A percentile compares a stretch with the other conserved stretches of the same genome.
Evolutionary conservation across 2,113 vertebrate species (phyloP).

Genomic region (Gambusia holbrooki): DNA sequence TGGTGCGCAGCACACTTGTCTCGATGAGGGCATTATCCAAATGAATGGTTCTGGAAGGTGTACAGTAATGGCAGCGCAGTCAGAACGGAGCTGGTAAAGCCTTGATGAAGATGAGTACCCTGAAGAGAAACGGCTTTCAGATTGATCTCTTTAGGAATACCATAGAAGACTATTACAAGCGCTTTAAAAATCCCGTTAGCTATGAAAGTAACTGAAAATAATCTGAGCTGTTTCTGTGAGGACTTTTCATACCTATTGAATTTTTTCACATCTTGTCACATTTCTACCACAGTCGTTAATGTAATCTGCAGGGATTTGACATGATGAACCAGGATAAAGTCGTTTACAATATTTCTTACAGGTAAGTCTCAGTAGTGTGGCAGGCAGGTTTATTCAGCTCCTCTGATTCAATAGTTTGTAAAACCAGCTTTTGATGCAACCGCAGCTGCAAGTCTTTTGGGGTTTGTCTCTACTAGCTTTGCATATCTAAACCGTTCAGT

Average conservation of each 20-base stretch:
- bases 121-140: constrained; percentile 36
- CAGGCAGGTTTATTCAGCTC: neutral
- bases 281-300: neutral
- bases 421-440: neutral
- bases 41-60: constrained; percentile 60
- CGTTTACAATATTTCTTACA: neutral
- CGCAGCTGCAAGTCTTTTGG: neutral
- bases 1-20: constrained; percentile 31
- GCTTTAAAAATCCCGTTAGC: constrained; percentile 29
- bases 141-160: constrained; percentile 28
- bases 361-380: neutral
- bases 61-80: constrained; percentile 33
- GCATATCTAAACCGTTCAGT: neutral
- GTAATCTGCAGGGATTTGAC: neutral
- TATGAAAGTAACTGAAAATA: constrained; percentile 16
- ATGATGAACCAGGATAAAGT: neutral
- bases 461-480: neutral
- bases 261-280: neutral
- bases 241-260: neutral
- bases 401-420: neutral
- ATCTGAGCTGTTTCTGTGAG: neutral
- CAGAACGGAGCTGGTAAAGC: constrained; percentile 41
- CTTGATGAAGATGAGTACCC: constrained; percentile 21
- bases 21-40: constrained; percentile 58
- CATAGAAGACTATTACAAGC: constrained; percentile 19